Conservation (phyloP, 2,113 vertebrate species). For the Pteruthius melanotis region DNA sequence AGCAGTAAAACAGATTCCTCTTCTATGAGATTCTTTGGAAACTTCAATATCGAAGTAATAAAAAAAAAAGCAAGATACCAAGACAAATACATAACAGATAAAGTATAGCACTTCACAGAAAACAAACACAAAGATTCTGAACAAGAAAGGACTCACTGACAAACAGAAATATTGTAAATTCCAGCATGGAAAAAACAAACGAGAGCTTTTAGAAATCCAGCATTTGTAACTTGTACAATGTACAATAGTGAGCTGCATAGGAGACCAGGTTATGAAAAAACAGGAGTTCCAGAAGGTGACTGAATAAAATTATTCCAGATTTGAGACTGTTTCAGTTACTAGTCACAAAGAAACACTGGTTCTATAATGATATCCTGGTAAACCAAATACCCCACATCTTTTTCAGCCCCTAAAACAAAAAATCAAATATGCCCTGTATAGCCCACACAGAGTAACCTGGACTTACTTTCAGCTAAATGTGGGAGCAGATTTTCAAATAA, state of each 20-base stretch:
- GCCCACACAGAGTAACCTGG: neutral
- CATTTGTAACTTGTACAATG: neutral
- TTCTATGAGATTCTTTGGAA: neutral
- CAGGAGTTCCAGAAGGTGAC: neutral
- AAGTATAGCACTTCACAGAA: neutral
- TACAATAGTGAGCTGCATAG: rapidly evolving
- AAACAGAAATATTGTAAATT: neutral
- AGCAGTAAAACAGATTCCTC: neutral
- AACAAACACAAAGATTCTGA: neutral
- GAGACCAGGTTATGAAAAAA: neutral
- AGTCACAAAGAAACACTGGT: neutral
- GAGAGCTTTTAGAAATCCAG: neutral
- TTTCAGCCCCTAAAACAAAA: neutral
- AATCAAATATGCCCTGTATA: neutral
- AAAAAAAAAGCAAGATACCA: neutral
- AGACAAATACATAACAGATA: neutral
- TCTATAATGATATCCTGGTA: neutral
- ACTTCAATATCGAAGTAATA: neutral
- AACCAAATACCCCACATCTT: neutral
- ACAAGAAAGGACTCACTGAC: neutral
- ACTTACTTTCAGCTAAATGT: neutral
- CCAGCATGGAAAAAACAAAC: neutral
- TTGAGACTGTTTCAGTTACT: neutral
- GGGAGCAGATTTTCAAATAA: neutral
- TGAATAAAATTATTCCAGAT: neutral